Conservation (phyloP, 2,888 invertebrate genomes). For the Hypomecis atomaria region DNA sequence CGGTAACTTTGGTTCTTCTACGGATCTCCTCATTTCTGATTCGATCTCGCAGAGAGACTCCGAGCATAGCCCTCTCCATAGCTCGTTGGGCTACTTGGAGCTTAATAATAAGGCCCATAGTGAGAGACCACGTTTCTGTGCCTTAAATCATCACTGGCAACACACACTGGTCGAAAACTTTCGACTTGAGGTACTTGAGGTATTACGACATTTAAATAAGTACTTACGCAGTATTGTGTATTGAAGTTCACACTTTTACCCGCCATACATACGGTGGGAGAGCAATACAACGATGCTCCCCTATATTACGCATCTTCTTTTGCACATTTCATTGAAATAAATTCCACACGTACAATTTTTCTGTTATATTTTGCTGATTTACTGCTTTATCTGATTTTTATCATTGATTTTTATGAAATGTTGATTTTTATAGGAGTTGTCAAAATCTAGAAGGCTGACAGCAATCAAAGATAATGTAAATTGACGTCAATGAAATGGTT, state of each 20-base stretch:
- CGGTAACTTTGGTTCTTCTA: no score
- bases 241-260: slow-evolving; percentile 70
- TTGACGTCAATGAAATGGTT: no score
- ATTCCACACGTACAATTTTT: slow-evolving; percentile 40
- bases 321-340: slow-evolving; percentile 49
- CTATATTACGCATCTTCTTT: slow-evolving; percentile 60
- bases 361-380: slow-evolving; percentile 37
- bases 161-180: no score
- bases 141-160: no score
- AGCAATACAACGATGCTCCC: slow-evolving; percentile 38
- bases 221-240: slow-evolving; percentile 63
- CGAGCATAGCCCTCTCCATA: no score
- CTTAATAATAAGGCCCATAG: no score
- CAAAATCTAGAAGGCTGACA: slow-evolving; percentile 41
- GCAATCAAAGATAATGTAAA: no score
- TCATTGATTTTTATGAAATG: slow-evolving; percentile 19
- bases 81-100: no score
- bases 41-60: no score
- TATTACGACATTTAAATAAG: not conserved
- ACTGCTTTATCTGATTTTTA: slow-evolving; percentile 20
- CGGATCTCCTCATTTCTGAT: no score
- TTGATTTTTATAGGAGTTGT: slow-evolving; percentile 26
- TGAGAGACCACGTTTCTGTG: no score
- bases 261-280: slow-evolving; percentile 66
- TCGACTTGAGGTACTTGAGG: no score